Conservation (phyloP, 1,140 invertebrate genomes). For the Rhyzopertha dominica region DNA sequence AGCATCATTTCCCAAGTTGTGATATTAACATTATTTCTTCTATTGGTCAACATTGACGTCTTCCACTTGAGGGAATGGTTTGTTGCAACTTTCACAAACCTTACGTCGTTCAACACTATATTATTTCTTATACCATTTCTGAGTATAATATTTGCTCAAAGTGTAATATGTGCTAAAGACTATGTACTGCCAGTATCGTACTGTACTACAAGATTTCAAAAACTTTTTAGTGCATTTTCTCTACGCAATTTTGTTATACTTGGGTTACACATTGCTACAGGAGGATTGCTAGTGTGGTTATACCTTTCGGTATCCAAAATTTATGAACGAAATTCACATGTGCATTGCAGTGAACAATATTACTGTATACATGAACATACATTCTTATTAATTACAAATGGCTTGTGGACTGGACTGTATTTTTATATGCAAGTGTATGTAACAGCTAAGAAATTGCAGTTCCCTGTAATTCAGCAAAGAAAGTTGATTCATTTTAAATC, state of each 20-base stretch:
- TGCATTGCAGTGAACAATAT: conserved; percentile 29
- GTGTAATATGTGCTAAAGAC: conserved; percentile 55
- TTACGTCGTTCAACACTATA: conserved; percentile 53
- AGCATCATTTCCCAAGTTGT: conserved; percentile 51
- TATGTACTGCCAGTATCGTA: conserved; percentile 51
- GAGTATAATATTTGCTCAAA: conserved; percentile 51
- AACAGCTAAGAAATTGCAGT: conserved; percentile 53
- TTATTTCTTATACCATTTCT: conserved; percentile 52
- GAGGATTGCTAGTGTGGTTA: conserved; percentile 56
- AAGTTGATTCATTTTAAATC: conserved; percentile 60
- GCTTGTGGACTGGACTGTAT: conserved; percentile 64
- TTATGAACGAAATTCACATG: conserved; percentile 48
- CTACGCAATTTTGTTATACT: conserved; percentile 55
- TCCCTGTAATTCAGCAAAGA: conserved; percentile 62
- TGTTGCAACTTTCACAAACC: conserved; percentile 43
- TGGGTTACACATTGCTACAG: conserved; percentile 53
- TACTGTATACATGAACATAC: conserved; percentile 52
- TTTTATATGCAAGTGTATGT: conserved; percentile 57
- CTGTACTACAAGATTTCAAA: conserved; percentile 56
- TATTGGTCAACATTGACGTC: conserved; percentile 51
- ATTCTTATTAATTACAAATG: conserved; percentile 59
- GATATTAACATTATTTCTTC: conserved; percentile 49
- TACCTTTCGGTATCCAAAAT: conserved; percentile 56
- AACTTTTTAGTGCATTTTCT: conserved; percentile 55
- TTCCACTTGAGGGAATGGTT: conserved; percentile 52